A percentile compares a stretch with the other conserved stretches of the same genome.
phyloP scores from a whole-genome alignment of 1,140 invertebrate species.

The Drosophila azteca region DNA sequence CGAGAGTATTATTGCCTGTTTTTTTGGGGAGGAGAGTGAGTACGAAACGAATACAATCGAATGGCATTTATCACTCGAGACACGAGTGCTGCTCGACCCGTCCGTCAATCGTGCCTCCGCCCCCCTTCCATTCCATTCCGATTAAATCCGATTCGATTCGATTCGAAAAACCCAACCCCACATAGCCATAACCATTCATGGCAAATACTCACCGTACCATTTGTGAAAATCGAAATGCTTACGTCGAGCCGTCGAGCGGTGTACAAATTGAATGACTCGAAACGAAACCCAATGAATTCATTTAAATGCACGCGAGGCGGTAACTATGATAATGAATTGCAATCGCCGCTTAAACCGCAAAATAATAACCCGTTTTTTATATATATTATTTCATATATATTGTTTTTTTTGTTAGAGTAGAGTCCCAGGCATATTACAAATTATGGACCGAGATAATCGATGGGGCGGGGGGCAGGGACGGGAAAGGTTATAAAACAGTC shows the following conservation, averaged over 20 bases:
- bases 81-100: conserved; percentile 15
- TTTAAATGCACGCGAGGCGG: conserved; percentile 77
- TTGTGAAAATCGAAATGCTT: conserved; percentile 65
- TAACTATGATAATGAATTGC: conserved; percentile 78
- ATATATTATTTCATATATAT: too few species aligned
- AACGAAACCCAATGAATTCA: conserved; percentile 76
- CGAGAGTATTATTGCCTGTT: conserved; percentile 31
- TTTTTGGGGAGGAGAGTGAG: not conserved
- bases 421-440: conserved; percentile 48
- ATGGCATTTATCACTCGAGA: conserved; percentile 68
- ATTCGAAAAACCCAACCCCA: too few species aligned
- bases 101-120: conserved; percentile 48
- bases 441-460: conserved; percentile 71
- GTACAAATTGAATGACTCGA: conserved; percentile 72
- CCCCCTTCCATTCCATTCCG: conserved; percentile 23
- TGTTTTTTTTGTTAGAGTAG: conserved; percentile 31
- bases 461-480: not conserved
- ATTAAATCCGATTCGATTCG: conserved; percentile 15
- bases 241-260: conserved; percentile 5
- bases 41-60: conserved; percentile 27
- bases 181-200: conserved; percentile 39
- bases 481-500: conserved; percentile 47
- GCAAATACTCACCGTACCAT: conserved; percentile 21
- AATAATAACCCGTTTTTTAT: conserved; percentile 75
- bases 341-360: conserved; percentile 72